Percentiles rank a stretch among this genome's conserved stretches.
phyloP scores from a whole-genome alignment of 2,797 vertebrate species.

The Danio tinwini region DNA sequence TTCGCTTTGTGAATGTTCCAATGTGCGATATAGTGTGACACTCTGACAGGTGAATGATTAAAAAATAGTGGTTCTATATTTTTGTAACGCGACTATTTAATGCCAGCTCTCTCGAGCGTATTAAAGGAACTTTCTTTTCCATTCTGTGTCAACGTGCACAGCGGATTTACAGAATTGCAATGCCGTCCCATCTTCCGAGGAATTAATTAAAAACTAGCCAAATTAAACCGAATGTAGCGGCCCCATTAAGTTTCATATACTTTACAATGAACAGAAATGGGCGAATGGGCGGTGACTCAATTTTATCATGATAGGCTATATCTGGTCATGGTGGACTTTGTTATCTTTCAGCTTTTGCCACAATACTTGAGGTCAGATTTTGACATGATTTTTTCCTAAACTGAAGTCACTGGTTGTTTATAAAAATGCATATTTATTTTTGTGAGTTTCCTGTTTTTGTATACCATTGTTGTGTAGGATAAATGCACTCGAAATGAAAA shows the following conservation, averaged over 20 bases:
- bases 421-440: conserved; percentile 86
- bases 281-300: conserved; percentile 41
- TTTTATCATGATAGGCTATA: conserved; percentile 48
- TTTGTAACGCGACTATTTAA: conserved; percentile 44
- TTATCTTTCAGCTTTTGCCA: conserved; percentile 66
- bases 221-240: conserved; percentile 56
- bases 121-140: conserved; percentile 29
- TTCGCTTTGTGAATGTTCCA: conserved; percentile 25
- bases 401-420: conserved; percentile 84
- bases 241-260: neutral
- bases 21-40: conserved; percentile 18
- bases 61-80: conserved; percentile 40
- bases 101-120: conserved; percentile 29
- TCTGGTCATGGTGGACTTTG: conserved; percentile 42
- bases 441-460: conserved; percentile 74
- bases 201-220: conserved; percentile 47
- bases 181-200: conserved; percentile 22
- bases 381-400: conserved; percentile 68
- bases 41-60: conserved; percentile 22
- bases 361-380: conserved; percentile 82
- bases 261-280: conserved; percentile 23
- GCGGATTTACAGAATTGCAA: conserved; percentile 36
- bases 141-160: conserved; percentile 51
- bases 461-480: conserved; percentile 74
- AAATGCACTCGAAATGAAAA: conserved; percentile 84